phyloP scores from a whole-genome alignment of 2,797 vertebrate genomes.

The Enteromius trimaculatus region DNA sequence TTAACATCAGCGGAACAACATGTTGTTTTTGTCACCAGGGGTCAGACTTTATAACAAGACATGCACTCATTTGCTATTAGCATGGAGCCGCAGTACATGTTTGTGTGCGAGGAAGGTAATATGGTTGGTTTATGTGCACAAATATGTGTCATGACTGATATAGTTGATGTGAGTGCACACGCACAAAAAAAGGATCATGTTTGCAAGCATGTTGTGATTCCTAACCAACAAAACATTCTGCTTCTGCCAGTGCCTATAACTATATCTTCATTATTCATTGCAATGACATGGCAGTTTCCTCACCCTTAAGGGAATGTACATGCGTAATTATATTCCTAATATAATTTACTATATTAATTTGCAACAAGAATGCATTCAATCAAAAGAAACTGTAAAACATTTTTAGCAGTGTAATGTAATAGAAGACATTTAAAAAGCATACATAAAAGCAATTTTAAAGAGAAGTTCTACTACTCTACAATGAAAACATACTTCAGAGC shows the following conservation, averaged over 20 bases:
- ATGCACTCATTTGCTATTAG: conserved; percentile 11
- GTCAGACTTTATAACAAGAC: conserved; percentile 39
- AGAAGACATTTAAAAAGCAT: neutral
- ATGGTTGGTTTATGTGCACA: conserved; percentile 17
- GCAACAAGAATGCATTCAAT: neutral
- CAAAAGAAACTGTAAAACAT: neutral
- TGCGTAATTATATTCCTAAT: no score
- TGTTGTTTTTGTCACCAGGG: conserved; percentile 51
- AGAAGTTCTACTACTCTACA: neutral
- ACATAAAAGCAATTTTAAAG: neutral
- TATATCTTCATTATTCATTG: neutral
- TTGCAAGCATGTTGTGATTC: neutral
- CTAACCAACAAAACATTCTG: conserved; percentile 3
- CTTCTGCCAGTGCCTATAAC: neutral
- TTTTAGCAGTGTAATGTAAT: neutral
- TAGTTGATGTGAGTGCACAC: neutral
- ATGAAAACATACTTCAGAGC: neutral
- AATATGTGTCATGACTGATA: conserved; percentile 6
- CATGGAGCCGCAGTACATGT: conserved; percentile 2
- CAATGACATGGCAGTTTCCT: neutral
- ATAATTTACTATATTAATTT: no score
- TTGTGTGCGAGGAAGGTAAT: neutral
- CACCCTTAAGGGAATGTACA: no score
- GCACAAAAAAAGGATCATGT: conserved; percentile 10
- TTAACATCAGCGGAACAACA: conserved; percentile 39